phyloP scores from a whole-genome alignment of 1,140 invertebrate species.

The Contarinia nasturtii region DNA sequence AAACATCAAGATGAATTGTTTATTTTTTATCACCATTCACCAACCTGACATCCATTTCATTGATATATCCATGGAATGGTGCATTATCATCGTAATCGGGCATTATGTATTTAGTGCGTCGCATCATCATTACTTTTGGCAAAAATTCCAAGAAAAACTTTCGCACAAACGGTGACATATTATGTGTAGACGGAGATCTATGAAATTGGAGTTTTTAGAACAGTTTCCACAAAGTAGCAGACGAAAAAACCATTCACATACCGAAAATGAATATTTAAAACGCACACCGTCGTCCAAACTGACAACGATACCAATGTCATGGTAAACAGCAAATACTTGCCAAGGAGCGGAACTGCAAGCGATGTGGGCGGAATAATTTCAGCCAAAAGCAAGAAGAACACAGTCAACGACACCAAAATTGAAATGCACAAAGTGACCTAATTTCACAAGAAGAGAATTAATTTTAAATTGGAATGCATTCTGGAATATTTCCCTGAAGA shows the following conservation, averaged over 20 bases:
- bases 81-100: constrained; percentile 63
- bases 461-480: too few relatives aligned
- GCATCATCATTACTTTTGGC: constrained; percentile 76
- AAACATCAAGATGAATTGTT: too few relatives aligned
- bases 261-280: constrained; percentile 95
- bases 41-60: constrained; percentile 60
- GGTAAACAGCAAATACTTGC: constrained; percentile 90
- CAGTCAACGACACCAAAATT: constrained; percentile 92
- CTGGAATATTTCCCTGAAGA: background rate
- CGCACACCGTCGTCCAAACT: constrained; percentile 91
- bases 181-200: constrained; percentile 91
- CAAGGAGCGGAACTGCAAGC: constrained; percentile 90
- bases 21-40: constrained; percentile 25
- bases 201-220: too few relatives aligned
- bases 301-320: constrained; percentile 95
- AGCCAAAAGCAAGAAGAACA: constrained; percentile 92
- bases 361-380: constrained; percentile 97
- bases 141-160: constrained; percentile 76
- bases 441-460: constrained; percentile 7
- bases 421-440: constrained; percentile 87
- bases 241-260: constrained; percentile 24
- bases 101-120: constrained; percentile 62
- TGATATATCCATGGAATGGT: constrained; percentile 52
- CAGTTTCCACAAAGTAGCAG: too few relatives aligned
- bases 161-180: constrained; percentile 78